Percentiles rank a stretch among this genome's conserved stretches.
phyloP scores from a whole-genome alignment of 2,888 invertebrate genomes.

The Keiferia lycopersicella region DNA sequence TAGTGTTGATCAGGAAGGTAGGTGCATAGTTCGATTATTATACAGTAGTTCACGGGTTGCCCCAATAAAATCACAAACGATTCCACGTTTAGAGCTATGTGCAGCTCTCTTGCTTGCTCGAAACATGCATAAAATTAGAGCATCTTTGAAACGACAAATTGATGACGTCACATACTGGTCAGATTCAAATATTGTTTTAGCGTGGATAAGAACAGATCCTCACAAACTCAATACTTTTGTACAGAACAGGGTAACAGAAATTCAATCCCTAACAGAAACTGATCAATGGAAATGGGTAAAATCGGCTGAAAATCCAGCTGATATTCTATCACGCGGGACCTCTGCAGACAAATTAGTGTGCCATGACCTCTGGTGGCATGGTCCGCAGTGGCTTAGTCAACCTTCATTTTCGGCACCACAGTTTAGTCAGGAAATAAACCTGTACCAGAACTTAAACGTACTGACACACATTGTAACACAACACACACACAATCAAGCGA shows the following conservation, averaged over 20 bases:
- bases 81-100: conserved; percentile 8
- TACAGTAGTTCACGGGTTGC: conserved; percentile 7
- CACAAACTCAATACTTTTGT: conserved; percentile 12
- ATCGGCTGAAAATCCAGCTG: conserved; percentile 12
- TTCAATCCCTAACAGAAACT: background rate
- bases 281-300: background rate
- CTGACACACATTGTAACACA: background rate
- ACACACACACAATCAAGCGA: background rate
- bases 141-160: background rate
- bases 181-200: conserved; percentile 5
- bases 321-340: background rate
- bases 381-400: background rate
- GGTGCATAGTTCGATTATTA: background rate
- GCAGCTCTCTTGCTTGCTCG: background rate
- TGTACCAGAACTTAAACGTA: background rate
- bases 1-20: background rate
- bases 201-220: background rate
- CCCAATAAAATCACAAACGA: conserved; percentile 22
- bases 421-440: background rate
- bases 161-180: background rate
- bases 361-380: conserved; percentile 3
- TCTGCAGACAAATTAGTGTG: background rate
- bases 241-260: conserved; percentile 9
- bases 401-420: background rate
- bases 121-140: background rate